Percentiles rank a stretch among this genome's conserved stretches.
These are phyloP conservation scores for Sprattus sprattus DNA, from an alignment of 2,113 vertebrate species.

Conservation along the genomic window DNA sequence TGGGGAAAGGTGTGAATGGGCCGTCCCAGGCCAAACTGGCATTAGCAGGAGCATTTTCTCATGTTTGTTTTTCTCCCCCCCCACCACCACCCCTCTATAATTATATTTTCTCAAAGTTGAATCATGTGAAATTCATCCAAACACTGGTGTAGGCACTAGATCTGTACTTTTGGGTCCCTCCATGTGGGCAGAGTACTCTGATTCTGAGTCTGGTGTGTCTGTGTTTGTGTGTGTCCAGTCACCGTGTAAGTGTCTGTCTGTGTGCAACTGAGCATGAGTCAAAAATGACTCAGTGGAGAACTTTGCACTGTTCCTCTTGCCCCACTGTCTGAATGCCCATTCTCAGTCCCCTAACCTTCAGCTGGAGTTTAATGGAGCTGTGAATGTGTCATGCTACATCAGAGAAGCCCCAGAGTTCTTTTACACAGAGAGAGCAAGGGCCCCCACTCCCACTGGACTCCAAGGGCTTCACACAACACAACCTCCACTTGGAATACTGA, in stretches of 20 bases:
- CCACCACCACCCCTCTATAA: not conserved
- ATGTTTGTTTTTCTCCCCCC: not conserved
- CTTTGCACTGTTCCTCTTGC: not conserved
- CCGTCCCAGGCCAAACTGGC: constrained; percentile 30
- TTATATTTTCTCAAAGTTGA: constrained; percentile 1
- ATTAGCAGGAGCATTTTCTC: not conserved
- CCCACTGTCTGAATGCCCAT: not conserved
- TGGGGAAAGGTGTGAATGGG: constrained; percentile 45
- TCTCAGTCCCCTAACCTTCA: not conserved
- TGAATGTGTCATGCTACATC: constrained; percentile 38
- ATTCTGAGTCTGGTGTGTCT: not conserved
- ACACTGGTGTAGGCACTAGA: not conserved
- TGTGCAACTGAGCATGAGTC: constrained; percentile 4
- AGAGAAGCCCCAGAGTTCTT: constrained; percentile 20
- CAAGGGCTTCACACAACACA: not conserved
- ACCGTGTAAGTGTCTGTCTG: constrained; percentile 20
- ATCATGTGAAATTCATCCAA: constrained; percentile 18
- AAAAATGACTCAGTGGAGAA: not conserved
- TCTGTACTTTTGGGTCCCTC: not conserved
- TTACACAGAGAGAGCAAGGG: not conserved
- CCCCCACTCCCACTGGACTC: not conserved
- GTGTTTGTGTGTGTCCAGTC: not conserved
- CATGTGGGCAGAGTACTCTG: not conserved
- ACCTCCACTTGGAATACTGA: not conserved
- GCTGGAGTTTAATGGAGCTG: constrained; percentile 34